Evolutionary conservation across 2,113 vertebrate genomes (phyloP).

Genomic region (Myotis brandtii): DNA sequence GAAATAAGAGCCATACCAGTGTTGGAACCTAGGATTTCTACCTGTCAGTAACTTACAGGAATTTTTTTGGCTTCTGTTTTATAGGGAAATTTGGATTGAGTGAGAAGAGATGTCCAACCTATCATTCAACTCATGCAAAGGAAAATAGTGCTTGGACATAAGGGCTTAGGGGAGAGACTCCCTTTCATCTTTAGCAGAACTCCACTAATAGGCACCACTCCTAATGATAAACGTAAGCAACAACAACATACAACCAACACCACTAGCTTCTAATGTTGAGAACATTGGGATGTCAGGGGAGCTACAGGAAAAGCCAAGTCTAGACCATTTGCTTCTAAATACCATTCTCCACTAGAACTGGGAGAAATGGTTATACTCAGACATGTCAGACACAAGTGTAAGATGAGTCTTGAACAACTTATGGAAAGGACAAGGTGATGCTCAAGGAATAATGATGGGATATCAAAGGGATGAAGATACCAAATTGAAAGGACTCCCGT

Average conservation of each 20-base stretch:
- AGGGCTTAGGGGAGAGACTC: not conserved
- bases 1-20: not conserved
- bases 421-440: not conserved
- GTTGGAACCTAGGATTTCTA: not conserved
- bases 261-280: no score
- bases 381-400: not conserved
- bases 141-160: not conserved
- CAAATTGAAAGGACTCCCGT: not conserved
- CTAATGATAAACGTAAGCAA: no score
- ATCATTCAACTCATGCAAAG: not conserved
- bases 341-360: not conserved
- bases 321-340: not conserved
- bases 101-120: not conserved
- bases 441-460: not conserved
- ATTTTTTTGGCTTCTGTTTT: not conserved
- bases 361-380: not conserved
- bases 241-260: no score
- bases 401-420: not conserved
- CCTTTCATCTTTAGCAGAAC: not conserved
- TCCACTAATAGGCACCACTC: no score
- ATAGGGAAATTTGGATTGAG: not conserved
- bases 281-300: not conserved
- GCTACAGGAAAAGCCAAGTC: not conserved
- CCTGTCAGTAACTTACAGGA: not conserved
- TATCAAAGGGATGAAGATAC: not conserved